Evolutionary conservation across 2,888 invertebrate species (phyloP).

Genomic region (Dyspetes luteomarginatus): DNA sequence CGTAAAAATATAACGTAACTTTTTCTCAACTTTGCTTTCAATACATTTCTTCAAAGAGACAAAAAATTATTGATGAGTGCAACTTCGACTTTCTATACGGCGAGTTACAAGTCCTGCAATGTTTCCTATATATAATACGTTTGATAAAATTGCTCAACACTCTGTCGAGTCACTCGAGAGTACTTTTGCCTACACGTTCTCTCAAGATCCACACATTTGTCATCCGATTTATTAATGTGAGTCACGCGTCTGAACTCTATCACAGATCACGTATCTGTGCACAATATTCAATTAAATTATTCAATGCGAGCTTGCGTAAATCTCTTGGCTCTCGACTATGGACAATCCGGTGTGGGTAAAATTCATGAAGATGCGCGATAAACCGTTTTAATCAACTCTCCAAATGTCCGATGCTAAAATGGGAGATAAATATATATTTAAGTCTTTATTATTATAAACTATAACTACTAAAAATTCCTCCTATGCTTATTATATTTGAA

Average conservation of each 20-base stretch:
- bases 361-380: background rate
- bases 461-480: no score
- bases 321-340: background rate
- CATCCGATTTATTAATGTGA: background rate
- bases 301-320: constrained; percentile 10
- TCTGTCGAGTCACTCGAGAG: background rate
- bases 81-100: constrained; percentile 58
- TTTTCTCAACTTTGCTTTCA: constrained; percentile 34
- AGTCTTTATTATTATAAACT: background rate
- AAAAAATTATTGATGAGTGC: no score
- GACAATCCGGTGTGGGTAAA: background rate
- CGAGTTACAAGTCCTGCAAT: constrained; percentile 34
- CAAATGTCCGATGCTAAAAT: background rate
- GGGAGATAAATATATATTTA: background rate
- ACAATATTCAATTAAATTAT: constrained; percentile 40
- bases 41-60: constrained; percentile 29
- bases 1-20: constrained; percentile 10
- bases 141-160: constrained; percentile 44
- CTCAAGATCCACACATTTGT: background rate
- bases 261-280: background rate
- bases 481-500: no score
- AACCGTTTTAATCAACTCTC: background rate
- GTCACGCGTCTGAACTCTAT: background rate
- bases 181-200: background rate
- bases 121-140: constrained; percentile 27